Evolutionary conservation across 2,113 vertebrate genomes (phyloP), one percentile per base, ranked within the genome.

Genomic region (Colossoma macropomum): DNA sequence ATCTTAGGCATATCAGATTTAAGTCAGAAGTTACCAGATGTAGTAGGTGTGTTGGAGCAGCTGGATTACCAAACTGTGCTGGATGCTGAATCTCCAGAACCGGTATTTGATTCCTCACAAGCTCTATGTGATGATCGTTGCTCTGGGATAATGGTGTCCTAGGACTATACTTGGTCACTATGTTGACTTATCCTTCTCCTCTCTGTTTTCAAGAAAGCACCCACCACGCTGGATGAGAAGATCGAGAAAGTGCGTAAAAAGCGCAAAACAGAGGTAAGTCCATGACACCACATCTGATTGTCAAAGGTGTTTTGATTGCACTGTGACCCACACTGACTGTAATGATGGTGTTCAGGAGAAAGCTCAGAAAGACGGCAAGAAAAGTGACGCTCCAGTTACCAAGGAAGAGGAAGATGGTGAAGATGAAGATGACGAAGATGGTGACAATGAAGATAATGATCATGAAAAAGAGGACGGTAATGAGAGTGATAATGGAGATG

Each of bases 211-310:
- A 83, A 99, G 97, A 96, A 89, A 91, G 90, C 91, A 1, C 91
- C 94, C 1, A 99, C 97, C 0, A 99, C 96, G 0, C 86, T 99
- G 85, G 98, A 99, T 79, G 96, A 99, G 89, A 99, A 99, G 92
- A 99, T 99, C 2, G 97, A 98, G 69, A 95, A 96, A 88, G 94
- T 99, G 69, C 92, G 98, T 17, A 96, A 96, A 92, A 95, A 95
- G 59, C 95, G 97, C 84, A 97, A 95, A 85, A 87, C 88, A 0
- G 95, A 96, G 94, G 97, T 97, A 30, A 89, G 93, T 23, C 60
- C 4, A 0, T n/a, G 25, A 30, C 23, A 59, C 32, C n/a, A 0
- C 8, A 48, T 28, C 28, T 34, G 34, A 0, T 23, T 15, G 38
- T 34, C 8, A 2, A 12, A 28, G 2, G 19, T 77, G 45, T 0